Percentiles rank a stretch among this genome's conserved stretches.
Evolutionary conservation across 2,113 vertebrate species (phyloP).

Genomic region (Peromyscus polionotus): DNA sequence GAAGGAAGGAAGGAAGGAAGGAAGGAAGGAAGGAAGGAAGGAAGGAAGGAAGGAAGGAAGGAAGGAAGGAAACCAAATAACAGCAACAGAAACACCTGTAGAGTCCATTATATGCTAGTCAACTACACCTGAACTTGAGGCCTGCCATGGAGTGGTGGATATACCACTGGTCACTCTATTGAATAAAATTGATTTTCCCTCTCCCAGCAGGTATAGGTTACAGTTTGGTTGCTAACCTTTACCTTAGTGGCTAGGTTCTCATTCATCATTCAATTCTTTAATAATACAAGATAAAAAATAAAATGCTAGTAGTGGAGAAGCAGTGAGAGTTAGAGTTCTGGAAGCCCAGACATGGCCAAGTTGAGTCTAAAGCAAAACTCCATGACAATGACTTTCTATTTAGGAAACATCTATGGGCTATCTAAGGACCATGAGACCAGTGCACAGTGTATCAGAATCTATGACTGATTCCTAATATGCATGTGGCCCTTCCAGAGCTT

Average conservation of each 20-base stretch:
- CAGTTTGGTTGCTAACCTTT: accelerated
- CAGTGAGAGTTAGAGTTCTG: not conserved
- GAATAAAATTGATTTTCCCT: not conserved
- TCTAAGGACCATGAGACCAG: not conserved
- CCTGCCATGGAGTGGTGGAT: too few relatives aligned
- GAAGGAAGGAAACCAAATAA: too few relatives aligned
- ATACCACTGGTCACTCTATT: too few relatives aligned
- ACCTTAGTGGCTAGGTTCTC: not conserved
- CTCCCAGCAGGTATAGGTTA: not conserved
- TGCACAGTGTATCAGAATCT: not conserved
- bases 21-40: too few relatives aligned
- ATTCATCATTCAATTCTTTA: not conserved
- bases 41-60: too few relatives aligned
- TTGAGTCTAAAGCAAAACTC: not conserved
- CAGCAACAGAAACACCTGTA: too few relatives aligned
- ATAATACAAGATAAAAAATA: not conserved
- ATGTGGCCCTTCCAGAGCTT: not conserved
- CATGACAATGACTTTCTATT: not conserved
- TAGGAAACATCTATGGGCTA: not conserved
- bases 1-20: too few relatives aligned
- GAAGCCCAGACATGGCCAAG: not conserved
- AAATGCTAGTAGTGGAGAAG: not conserved
- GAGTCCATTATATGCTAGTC: too few relatives aligned
- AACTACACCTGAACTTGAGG: too few relatives aligned
- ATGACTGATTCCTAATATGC: not conserved